These are phyloP conservation scores for Chamaetylas fuelleborni DNA, from an alignment of 2,113 vertebrate species.

Conservation along the genomic window DNA sequence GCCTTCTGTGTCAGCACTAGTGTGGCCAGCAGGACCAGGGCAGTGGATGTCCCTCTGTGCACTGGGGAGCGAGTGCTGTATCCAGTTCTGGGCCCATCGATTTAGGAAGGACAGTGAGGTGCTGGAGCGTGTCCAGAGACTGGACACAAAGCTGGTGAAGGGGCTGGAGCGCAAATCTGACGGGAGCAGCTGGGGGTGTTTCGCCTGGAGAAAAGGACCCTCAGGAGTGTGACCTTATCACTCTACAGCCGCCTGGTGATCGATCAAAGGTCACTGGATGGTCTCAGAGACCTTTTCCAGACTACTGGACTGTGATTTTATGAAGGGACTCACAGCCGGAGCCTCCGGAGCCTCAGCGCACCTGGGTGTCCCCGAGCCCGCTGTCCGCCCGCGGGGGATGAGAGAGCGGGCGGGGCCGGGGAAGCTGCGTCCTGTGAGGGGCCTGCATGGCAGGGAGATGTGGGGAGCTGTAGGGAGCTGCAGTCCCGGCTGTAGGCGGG, in stretches of 20 bases:
- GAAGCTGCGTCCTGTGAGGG: fast-evolving
- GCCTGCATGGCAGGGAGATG: fast-evolving
- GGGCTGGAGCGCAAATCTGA: no score
- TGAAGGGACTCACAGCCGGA: neutral
- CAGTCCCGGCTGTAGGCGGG: neutral
- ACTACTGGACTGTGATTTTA: neutral
- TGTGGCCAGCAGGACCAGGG: neutral
- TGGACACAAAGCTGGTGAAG: no score
- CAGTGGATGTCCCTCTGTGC: neutral
- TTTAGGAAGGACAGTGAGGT: no score
- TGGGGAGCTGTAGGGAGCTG: neutral
- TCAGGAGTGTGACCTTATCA: neutral
- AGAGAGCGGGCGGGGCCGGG: no score
- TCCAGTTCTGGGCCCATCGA: neutral
- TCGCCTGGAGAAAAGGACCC: neutral
- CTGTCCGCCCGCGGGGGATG: neutral
- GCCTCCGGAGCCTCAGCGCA: neutral
- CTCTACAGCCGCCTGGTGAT: neutral
- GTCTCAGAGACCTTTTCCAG: neutral
- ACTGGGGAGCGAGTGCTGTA: neutral
- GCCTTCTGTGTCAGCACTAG: neutral
- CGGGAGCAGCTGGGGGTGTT: neutral
- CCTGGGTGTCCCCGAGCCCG: fast-evolving
- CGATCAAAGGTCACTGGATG: neutral
- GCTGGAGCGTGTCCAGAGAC: no score